Conservation (phyloP, 2,888 invertebrate species). For the Isotomurus palustris region DNA sequence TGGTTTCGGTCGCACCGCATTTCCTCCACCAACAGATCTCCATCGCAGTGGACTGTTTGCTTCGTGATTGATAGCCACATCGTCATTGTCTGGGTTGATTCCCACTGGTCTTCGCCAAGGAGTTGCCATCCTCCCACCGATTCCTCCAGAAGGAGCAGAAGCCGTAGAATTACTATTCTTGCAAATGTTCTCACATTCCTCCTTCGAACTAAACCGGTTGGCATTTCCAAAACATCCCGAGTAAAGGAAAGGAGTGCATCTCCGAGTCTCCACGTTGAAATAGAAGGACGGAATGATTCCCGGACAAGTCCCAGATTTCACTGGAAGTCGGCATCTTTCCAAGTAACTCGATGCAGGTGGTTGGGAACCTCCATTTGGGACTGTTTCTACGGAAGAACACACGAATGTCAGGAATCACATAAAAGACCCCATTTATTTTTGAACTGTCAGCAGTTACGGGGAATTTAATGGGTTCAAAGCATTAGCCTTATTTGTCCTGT, state of each 20-base stretch:
- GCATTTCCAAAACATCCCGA: conserved; percentile 45
- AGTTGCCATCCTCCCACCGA: conserved; percentile 2
- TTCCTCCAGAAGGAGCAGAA: not conserved
- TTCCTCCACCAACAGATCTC: no score
- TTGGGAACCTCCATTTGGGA: conserved; percentile 4
- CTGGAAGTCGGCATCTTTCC: conserved; percentile 36
- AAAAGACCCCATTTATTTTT: no score
- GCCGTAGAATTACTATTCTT: conserved; percentile 10
- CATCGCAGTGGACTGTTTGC: no score
- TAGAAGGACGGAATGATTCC: conserved; percentile 31
- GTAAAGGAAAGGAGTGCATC: conserved; percentile 39
- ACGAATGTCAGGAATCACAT: no score
- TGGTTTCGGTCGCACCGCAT: no score
- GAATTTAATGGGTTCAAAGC: no score
- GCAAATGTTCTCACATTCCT: conserved; percentile 38
- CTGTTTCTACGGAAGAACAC: no score
- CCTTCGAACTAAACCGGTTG: conserved; percentile 38
- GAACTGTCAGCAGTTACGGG: no score
- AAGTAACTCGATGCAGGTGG: conserved; percentile 19
- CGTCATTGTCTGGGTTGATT: no score
- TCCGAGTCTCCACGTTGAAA: conserved; percentile 30
- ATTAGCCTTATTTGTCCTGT: no score
- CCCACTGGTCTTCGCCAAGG: no score
- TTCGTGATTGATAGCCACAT: no score
- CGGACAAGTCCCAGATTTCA: conserved; percentile 35